These are phyloP conservation scores for Seriola quinqueradiata DNA, from an alignment of 2,113 vertebrate genomes.

Conservation along the genomic window DNA sequence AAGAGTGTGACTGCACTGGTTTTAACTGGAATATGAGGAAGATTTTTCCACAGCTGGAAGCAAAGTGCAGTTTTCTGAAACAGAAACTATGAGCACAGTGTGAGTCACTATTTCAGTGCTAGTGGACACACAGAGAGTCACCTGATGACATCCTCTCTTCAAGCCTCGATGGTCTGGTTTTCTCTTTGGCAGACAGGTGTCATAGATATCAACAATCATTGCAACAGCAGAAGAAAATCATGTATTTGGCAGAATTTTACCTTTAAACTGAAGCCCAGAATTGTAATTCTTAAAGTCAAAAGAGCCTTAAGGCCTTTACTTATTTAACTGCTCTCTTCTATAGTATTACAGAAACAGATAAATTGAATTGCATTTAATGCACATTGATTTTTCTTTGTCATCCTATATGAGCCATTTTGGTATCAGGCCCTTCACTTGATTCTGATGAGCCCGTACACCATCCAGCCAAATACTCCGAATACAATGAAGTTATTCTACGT, in stretches of 20 bases:
- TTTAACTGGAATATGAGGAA: conserved; percentile 15
- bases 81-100: background rate
- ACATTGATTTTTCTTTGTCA: background rate
- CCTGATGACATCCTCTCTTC: conserved; percentile 3
- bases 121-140: conserved; percentile 9
- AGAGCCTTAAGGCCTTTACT: background rate
- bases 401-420: conserved; percentile 9
- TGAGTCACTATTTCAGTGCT: conserved; percentile 1
- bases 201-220: conserved; percentile 13
- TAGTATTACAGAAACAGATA: background rate
- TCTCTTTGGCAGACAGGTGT: conserved; percentile 1
- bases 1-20: background rate
- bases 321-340: background rate
- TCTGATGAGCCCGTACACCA: conserved; percentile 10
- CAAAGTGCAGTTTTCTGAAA: conserved; percentile 2
- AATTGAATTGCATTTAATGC: background rate
- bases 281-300: background rate
- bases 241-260: background rate
- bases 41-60: conserved; percentile 23
- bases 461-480: conserved; percentile 2
- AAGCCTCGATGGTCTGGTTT: background rate
- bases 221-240: conserved; percentile 17
- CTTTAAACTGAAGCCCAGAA: background rate
- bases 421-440: conserved; percentile 2
- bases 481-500: conserved; percentile 22